A percentile compares a stretch with the other conserved stretches of the same genome.
Conservation (phyloP, 92 coral and sea anemone genomes). For the Siderastrea radians region DNA sequence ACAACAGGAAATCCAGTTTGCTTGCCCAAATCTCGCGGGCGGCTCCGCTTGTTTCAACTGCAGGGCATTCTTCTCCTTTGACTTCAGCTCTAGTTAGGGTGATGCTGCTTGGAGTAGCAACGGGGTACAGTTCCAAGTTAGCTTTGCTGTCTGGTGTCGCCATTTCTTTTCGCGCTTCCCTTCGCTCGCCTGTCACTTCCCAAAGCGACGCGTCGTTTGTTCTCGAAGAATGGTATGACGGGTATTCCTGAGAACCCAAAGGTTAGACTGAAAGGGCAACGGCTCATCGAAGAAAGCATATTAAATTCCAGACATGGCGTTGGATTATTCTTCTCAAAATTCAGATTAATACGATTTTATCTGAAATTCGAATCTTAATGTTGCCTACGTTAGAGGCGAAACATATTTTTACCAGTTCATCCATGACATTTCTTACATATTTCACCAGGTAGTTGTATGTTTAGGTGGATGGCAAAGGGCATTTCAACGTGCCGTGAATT, state of each 20-base stretch:
- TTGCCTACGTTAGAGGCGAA: too few relatives aligned
- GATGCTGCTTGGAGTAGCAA: constrained; percentile 31
- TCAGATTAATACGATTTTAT: not conserved
- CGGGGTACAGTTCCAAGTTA: constrained; percentile 15
- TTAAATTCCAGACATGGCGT: not conserved
- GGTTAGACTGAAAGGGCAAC: not conserved
- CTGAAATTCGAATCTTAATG: too few relatives aligned
- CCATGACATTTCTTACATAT: too few relatives aligned
- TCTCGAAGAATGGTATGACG: not conserved
- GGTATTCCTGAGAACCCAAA: not conserved
- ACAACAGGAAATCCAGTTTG: constrained; percentile 75
- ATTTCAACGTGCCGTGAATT: too few relatives aligned
- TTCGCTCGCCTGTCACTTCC: not conserved
- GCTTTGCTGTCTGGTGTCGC: constrained; percentile 8
- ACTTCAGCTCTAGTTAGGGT: constrained; percentile 33
- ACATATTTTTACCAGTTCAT: too few relatives aligned
- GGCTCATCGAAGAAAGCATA: not conserved
- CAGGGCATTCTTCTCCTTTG: not conserved
- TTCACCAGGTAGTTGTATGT: too few relatives aligned
- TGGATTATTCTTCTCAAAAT: not conserved
- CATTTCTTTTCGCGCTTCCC: not conserved
- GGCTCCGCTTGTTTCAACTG: not conserved
- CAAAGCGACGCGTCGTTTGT: not conserved
- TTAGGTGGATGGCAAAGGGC: too few relatives aligned
- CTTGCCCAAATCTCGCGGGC: constrained; percentile 76